Base-by-base conservation (phyloP, 2,113 vertebrate species). In the Madoqua kirkii region DNA sequence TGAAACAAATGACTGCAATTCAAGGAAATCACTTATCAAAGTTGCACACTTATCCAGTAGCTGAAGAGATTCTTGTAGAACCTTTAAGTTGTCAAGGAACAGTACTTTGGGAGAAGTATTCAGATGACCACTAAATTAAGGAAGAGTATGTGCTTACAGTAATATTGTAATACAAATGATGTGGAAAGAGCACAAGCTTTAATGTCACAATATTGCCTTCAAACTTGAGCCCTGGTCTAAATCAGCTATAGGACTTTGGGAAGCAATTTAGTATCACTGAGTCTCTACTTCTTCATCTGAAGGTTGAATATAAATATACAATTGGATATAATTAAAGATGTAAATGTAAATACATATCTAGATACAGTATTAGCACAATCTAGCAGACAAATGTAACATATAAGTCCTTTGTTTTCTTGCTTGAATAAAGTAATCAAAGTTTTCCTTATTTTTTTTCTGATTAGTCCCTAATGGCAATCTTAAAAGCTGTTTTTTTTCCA, bases 41-140 rank as follows among this genome's bases (percentile, higher is more conserved):
- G 62, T 31, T 16, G 17, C 15, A 62, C 25, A 62, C 40, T 95
- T 96, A 62, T 43, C 9, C 12, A 54, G 71, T 15, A 71, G 23
- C 50, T 84, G 71, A 92, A 76, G 48, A 94, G 29, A 54, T 27
- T 95, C 25, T 71, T 78, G 60, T 4, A 60, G 54, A 95, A 52
- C 10, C 33, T 33, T 96, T 87, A 59, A 92, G 55, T 89, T 96
- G 27, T 55, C 43, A 84, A 96, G n/a, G 48, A 92, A 95, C 92
- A 89, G 9, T 55, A 90, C 90, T 92, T 94, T 93, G 54, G 87
- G 87, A n/a, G 17, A 95, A 81, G 52, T 81, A 93, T 92, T 92
- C 62, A 95, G 78, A 50, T 62, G 43, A 62, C 50, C 2, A 7
- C 36, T 62, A 33, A 12, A 97, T 55, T 33, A 67, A 92, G 43